Conservation (phyloP, 2,888 invertebrate species). For the Leptothorax acervorum region DNA sequence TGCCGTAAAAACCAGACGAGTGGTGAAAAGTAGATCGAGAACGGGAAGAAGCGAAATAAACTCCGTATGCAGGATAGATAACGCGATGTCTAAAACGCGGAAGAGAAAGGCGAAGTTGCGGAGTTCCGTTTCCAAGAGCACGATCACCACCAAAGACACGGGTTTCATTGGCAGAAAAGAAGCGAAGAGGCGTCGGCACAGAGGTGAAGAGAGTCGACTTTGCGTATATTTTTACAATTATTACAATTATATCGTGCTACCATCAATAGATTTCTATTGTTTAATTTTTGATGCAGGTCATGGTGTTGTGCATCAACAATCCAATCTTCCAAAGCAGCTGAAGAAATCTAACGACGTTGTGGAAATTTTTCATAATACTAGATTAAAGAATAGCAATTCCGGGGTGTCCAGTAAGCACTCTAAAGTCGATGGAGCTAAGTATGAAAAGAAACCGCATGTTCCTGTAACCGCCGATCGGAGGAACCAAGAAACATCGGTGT, state of each 20-base stretch:
- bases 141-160: conserved; percentile 76
- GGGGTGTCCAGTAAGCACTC: conserved; percentile 74
- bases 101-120: conserved; percentile 76
- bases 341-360: conserved; percentile 75
- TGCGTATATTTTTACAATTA: neutral
- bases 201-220: conserved; percentile 62
- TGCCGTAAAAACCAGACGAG: conserved; percentile 26
- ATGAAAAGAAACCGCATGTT: conserved; percentile 33
- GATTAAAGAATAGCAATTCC: conserved; percentile 76
- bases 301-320: conserved; percentile 36
- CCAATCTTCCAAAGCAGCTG: conserved; percentile 46
- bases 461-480: conserved; percentile 28
- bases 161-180: conserved; percentile 65
- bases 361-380: conserved; percentile 81
- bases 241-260: neutral
- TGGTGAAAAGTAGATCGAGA: conserved; percentile 49
- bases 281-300: conserved; percentile 41
- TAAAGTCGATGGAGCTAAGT: conserved; percentile 60
- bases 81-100: conserved; percentile 72
- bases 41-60: conserved; percentile 61
- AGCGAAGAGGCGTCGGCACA: conserved; percentile 66
- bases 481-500: neutral
- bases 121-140: conserved; percentile 78
- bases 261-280: neutral
- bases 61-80: conserved; percentile 64